phyloP scores from a whole-genome alignment of 2,113 vertebrate species.

The Oceanites oceanicus region DNA sequence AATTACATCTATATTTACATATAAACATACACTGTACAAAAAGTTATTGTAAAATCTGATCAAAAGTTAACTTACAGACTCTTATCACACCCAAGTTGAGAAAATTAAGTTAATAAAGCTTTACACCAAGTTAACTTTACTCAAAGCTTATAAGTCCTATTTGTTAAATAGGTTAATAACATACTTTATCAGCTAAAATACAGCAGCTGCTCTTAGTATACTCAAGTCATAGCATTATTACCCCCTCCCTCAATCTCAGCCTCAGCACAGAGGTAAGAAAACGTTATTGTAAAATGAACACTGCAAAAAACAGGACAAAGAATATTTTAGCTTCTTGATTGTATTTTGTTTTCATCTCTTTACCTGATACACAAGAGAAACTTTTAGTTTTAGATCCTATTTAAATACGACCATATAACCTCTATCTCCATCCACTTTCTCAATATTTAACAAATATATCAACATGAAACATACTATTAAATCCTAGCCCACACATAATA shows the following conservation, averaged over 20 bases:
- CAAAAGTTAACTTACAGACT: background rate
- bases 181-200: background rate
- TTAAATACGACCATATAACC: background rate
- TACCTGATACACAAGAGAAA: background rate
- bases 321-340: background rate
- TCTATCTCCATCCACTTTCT: slow-evolving; percentile 6
- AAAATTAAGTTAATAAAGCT: background rate
- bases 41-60: background rate
- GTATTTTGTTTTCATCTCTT: background rate
- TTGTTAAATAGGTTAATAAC: slow-evolving; percentile 26
- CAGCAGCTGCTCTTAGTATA: background rate
- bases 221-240: background rate
- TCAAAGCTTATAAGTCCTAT: background rate
- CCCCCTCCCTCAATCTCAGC: background rate
- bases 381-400: slow-evolving; percentile 1
- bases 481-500: background rate
- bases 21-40: background rate
- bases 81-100: background rate
- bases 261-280: background rate
- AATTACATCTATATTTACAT: background rate
- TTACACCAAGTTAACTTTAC: background rate
- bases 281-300: background rate
- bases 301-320: background rate
- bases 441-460: slow-evolving; percentile 1
- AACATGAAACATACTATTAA: slow-evolving; percentile 16